phyloP scores from a whole-genome alignment of 1,140 invertebrate genomes.

The Platorchestia sp. region DNA sequence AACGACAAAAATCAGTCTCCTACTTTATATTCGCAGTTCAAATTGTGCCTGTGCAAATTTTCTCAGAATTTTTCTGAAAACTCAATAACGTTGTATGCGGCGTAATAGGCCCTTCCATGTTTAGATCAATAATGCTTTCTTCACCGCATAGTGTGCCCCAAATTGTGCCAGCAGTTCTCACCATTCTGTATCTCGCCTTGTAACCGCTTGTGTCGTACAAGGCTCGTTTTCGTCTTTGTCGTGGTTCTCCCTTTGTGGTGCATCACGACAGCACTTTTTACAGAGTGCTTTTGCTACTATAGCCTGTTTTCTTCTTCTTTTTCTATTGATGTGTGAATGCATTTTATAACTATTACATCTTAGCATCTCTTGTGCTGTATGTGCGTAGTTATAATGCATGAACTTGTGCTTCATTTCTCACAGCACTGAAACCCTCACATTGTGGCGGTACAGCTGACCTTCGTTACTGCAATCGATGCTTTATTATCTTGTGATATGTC shows the following conservation, averaged over 20 bases:
- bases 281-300: neutral
- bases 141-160: neutral
- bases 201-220: neutral
- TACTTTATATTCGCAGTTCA: no score
- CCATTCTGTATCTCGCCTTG: neutral
- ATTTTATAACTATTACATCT: neutral
- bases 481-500: neutral
- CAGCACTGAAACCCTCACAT: neutral
- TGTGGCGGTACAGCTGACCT: neutral
- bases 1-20: no score
- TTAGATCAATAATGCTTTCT: neutral
- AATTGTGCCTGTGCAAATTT: no score
- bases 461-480: neutral
- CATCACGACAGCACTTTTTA: neutral
- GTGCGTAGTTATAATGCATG: neutral
- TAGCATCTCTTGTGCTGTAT: neutral
- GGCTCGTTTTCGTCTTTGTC: neutral
- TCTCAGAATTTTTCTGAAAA: no score
- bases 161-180: neutral
- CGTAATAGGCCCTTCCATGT: no score
- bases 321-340: neutral
- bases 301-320: neutral
- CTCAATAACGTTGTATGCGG: no score
- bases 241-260: neutral
- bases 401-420: neutral